Base-by-base conservation (phyloP, 2,113 vertebrate species). In the Alces alces region DNA sequence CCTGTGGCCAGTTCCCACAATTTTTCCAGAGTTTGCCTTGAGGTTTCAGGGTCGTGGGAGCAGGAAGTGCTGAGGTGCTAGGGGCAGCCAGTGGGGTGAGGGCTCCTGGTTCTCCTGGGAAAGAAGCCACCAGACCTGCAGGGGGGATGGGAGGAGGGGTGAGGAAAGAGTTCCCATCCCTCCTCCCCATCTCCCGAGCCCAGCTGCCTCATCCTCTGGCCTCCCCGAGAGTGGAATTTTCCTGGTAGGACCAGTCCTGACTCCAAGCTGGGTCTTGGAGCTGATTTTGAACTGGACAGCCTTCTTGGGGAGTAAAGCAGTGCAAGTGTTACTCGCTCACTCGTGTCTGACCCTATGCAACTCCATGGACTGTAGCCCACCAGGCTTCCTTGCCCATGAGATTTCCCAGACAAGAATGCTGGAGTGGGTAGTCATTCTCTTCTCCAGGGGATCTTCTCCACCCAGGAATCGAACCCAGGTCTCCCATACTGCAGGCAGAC, bases 151-250 rank as follows among this genome's bases (percentile, higher is more conserved):
- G 47, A 7, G n/a, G n/a, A 14, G 19, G 17, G 4, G 33, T 11
- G 27, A 30, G 6, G 39, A 23, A 39, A 80, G 12, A 7, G 9
- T 60, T 92, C 93, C 64, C 85, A 64, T 52, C 30, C 43, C 58
- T 57, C 91, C 64, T 43, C 52, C 66, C 17, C 27, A 11, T 52
- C 50, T 70, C 7, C 33, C 17, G 50, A 25, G 13, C 28, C 28
- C 10, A 16, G 76, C 33, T 80, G 64, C 60, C 43, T 57, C 36
- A 50, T 61, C 76, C 19, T 89, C 14, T 47, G 70, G 78, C n/a
- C 45, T 73, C 78, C 47, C 82, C 19, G 10, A 21, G 85, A 96
- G 43, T 87, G 95, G 93, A 97, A 95, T 97, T 96, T 96, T 96
- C 92, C 94, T 17, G 25, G 39, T 54, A 58, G 88, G 79, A 66